phyloP scores from a whole-genome alignment of 2,888 invertebrate species.

The Ganaspis brasiliensis region DNA sequence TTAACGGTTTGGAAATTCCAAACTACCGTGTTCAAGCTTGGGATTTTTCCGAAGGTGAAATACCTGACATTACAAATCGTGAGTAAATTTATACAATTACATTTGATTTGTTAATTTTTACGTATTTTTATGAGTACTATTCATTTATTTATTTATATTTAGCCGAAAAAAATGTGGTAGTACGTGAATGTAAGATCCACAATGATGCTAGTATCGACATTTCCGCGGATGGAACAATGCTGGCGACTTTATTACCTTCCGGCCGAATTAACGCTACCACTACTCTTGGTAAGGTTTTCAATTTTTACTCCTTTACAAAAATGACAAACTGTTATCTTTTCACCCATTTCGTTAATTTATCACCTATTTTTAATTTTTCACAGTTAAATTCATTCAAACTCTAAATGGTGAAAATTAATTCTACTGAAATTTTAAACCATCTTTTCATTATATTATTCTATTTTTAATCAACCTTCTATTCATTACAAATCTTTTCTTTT shows the following conservation, averaged over 20 bases:
- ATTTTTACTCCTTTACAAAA: not conserved
- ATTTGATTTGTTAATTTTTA: too few species aligned
- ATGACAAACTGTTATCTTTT: too few species aligned
- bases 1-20: slow-evolving; percentile 69
- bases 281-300: slow-evolving; percentile 84
- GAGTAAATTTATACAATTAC: slow-evolving; percentile 75
- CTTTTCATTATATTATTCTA: too few species aligned
- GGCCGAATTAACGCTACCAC: slow-evolving; percentile 87
- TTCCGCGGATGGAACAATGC: slow-evolving; percentile 88
- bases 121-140: too few species aligned
- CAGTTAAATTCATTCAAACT: too few species aligned
- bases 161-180: slow-evolving; percentile 89
- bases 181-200: slow-evolving; percentile 91
- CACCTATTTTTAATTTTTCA: too few species aligned
- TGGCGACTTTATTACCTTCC: slow-evolving; percentile 89
- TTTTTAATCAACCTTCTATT: too few species aligned
- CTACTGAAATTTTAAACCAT: too few species aligned
- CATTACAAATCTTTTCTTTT: too few species aligned
- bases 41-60: slow-evolving; percentile 88
- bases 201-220: slow-evolving; percentile 94
- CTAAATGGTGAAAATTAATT: too few species aligned
- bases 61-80: slow-evolving; percentile 90
- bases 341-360: too few species aligned
- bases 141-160: too few species aligned
- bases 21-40: slow-evolving; percentile 92